Evolutionary conservation across 2,113 vertebrate species (phyloP), one percentile per base, ranked within the genome.

Genomic region (Cephalopterus ornatus): DNA sequence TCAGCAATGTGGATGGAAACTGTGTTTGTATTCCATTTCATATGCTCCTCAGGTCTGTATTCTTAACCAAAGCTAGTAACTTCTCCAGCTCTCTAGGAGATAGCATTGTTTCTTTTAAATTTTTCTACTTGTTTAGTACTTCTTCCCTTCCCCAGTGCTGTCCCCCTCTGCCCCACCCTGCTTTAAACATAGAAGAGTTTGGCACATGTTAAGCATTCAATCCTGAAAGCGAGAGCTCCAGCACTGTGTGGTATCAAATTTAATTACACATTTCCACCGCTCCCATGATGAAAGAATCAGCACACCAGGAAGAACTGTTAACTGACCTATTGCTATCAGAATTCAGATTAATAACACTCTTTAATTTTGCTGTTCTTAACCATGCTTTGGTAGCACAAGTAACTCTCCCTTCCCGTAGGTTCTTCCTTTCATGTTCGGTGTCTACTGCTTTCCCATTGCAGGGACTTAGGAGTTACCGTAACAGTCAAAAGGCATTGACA

Each of bases 271-370:
- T 85, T 88, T 70, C 78, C 58, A 92, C 63, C 59, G 27, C 75
- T 49, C 72, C 83, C 83, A 74, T 35, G 27, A 80, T 6, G 20
- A 84, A 33, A 2, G 3, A 33, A 52, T 53, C 78, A 53, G 65
- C 4, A 0, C 30, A 47, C 22, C 0, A 0, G 50, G 71, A 76
- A 49, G 55, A 0, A 3, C 47, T 83, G 15, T 32, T 79, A 68
- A 85, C 66, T 66, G 67, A 76, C 89, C 80, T 50, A 28, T 1
- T 16, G 53, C 52, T 89, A 33, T 71, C 42, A 56, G 46, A 85
- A 72, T 33, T 92, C 67, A 79, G 62, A 50, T 61, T 89, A 84
- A 6, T 33, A 94, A 59, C 30, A 89, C 47, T 35, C 47, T 67
- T 67, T 52, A 75, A 39, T 30, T 78, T 35, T 19, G 32, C 47